Conservation (phyloP, 2,113 vertebrate species). For the Pelecanus crispus region DNA sequence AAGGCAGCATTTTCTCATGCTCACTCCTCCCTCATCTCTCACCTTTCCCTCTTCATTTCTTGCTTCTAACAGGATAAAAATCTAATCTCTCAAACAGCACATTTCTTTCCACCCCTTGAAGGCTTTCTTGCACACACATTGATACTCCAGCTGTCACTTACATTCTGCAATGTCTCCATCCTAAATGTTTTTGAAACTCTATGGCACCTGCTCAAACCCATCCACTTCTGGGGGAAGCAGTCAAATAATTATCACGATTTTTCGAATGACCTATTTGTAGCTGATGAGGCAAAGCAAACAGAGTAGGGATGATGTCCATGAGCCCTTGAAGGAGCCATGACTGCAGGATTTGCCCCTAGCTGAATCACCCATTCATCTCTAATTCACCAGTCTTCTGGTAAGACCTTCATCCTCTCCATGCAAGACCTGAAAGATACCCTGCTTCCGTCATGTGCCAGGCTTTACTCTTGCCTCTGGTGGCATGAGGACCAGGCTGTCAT, state of each 20-base stretch:
- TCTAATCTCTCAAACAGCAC: not conserved
- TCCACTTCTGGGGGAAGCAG: not conserved
- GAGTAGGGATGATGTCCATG: fast-evolving
- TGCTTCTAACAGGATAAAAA: not conserved
- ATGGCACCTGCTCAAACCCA: not conserved
- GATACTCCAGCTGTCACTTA: not conserved
- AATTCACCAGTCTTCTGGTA: not conserved
- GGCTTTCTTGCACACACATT: not conserved
- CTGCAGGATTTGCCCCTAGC: not conserved
- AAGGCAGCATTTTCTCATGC: not conserved
- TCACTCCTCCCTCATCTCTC: not conserved
- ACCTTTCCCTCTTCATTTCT: not conserved
- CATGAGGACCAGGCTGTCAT: not conserved
- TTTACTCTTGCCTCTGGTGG: not conserved
- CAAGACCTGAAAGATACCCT: not conserved
- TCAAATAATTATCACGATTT: not conserved
- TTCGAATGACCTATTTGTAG: not conserved
- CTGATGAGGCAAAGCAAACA: not conserved
- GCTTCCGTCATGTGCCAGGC: not conserved
- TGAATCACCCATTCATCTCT: not conserved
- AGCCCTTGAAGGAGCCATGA: not conserved
- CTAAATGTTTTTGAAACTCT: not conserved
- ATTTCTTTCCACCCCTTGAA: not conserved
- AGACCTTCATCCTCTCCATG: not conserved
- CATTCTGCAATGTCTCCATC: not conserved